phyloP scores from a whole-genome alignment of 2,797 vertebrate genomes.

The Bradypodion pumilum region DNA sequence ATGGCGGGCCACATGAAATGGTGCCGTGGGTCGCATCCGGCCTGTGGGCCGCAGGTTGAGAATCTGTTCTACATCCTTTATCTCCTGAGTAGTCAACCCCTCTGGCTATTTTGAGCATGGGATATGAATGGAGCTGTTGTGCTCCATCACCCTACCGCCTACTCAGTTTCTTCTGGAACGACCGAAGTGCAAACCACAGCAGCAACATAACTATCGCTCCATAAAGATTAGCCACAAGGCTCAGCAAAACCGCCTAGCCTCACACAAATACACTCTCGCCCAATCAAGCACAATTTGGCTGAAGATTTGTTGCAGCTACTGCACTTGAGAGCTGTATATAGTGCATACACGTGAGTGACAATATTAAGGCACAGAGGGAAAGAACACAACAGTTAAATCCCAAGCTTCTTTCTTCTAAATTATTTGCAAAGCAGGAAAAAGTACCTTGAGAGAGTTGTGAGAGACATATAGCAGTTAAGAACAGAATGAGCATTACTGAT shows the following conservation, averaged over 20 bases:
- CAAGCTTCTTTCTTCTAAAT: constrained; percentile 19
- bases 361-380: constrained; percentile 38
- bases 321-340: neutral
- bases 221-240: neutral
- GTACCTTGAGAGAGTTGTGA: neutral
- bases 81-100: neutral
- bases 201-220: neutral
- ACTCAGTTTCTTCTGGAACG: neutral
- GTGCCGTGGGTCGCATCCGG: too few relatives aligned
- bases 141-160: neutral
- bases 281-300: neutral
- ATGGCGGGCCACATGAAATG: too few relatives aligned
- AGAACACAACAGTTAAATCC: constrained; percentile 24
- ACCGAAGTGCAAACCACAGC: constrained; percentile 4
- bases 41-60: too few relatives aligned
- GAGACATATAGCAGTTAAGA: neutral
- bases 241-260: neutral
- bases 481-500: constrained; percentile 3
- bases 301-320: constrained; percentile 3
- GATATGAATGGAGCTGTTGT: neutral
- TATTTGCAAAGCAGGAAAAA: neutral
- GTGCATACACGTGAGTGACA: neutral
- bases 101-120: neutral
- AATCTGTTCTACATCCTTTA: constrained; percentile 2
- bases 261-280: neutral